Conservation (phyloP, 64 coral and sea anemone genomes). For the Stichodactyla helianthus region DNA sequence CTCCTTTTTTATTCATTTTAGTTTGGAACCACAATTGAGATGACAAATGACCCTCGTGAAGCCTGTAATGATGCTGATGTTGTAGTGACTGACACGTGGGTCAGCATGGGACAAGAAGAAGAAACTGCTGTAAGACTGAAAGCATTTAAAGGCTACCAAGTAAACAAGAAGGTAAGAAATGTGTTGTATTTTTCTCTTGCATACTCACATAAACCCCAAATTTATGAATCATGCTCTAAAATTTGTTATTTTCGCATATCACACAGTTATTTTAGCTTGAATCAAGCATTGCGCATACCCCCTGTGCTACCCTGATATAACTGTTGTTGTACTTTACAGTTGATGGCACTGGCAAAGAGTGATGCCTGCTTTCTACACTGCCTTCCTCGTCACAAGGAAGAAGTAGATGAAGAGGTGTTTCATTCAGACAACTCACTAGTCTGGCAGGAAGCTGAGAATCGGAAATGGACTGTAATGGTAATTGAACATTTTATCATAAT, state of each 20-base stretch:
- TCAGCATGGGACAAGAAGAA: slow-evolving; percentile 94
- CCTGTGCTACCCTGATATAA: too few species aligned
- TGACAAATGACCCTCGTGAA: slow-evolving; percentile 74
- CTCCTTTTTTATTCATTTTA: background rate
- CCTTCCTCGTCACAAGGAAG: slow-evolving; percentile 84
- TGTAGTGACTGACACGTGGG: slow-evolving; percentile 85
- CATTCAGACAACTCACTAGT: slow-evolving; percentile 89
- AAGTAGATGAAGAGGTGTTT: slow-evolving; percentile 89
- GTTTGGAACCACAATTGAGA: slow-evolving; percentile 58
- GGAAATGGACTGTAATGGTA: slow-evolving; percentile 99
- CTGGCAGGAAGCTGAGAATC: slow-evolving; percentile 94
- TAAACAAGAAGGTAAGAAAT: slow-evolving; percentile 63
- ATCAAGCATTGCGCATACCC: too few species aligned
- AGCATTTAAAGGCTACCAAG: slow-evolving; percentile 87
- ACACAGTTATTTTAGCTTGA: too few species aligned
- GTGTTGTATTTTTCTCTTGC: too few species aligned
- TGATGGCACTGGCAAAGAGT: slow-evolving; percentile 70
- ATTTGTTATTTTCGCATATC: too few species aligned
- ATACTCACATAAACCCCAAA: too few species aligned
- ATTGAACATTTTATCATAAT: background rate
- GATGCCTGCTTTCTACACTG: slow-evolving; percentile 88
- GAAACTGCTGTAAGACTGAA: slow-evolving; percentile 75
- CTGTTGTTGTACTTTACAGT: slow-evolving; percentile 18
- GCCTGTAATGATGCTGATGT: slow-evolving; percentile 82
- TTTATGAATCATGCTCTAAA: too few species aligned